A percentile compares a stretch with the other conserved stretches of the same genome.
Conservation (phyloP, 2,113 vertebrate genomes). For the Tringa solitaria region DNA sequence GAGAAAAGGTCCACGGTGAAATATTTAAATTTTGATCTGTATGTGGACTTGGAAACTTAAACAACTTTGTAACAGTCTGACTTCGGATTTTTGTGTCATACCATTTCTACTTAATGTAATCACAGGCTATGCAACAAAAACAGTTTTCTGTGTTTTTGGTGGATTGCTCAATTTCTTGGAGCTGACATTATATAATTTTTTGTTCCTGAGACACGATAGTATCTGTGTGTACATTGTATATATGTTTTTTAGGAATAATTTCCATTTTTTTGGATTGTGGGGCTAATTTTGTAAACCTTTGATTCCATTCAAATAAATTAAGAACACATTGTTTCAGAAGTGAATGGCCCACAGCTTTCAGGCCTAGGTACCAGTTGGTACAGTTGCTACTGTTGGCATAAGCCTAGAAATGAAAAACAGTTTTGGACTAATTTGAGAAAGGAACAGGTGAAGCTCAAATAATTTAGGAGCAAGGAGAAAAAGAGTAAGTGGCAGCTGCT, state of each 20-base stretch:
- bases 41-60: background rate
- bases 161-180: background rate
- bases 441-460: constrained; percentile 65
- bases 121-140: background rate
- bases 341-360: background rate
- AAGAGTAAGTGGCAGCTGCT: constrained; percentile 51
- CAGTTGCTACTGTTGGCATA: constrained; percentile 39
- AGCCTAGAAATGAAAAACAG: constrained; percentile 30
- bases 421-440: constrained; percentile 59
- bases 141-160: background rate
- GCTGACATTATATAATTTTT: background rate
- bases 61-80: background rate
- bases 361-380: constrained; percentile 20
- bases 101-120: background rate
- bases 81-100: background rate
- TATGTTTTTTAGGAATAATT: background rate
- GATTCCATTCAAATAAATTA: background rate
- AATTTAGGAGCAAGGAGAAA: constrained; percentile 58
- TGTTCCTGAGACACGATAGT: background rate
- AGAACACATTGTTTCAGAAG: background rate
- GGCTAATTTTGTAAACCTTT: background rate
- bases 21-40: background rate
- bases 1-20: background rate
- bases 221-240: background rate
- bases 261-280: background rate